These are phyloP conservation scores for Formica exsecta DNA, from an alignment of 1,140 invertebrate species.

Conservation along the genomic window DNA sequence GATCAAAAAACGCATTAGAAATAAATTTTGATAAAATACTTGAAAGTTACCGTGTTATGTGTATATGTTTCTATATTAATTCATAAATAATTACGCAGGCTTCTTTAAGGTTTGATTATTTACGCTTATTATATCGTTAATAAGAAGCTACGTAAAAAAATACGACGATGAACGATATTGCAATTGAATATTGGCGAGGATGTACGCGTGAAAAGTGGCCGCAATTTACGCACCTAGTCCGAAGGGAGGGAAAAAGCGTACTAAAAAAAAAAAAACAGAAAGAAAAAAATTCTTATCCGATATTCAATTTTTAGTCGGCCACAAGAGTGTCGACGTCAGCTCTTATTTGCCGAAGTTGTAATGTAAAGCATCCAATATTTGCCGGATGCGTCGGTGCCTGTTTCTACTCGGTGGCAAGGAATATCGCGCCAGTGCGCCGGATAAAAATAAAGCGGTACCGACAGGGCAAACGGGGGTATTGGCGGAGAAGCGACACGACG, in stretches of 20 bases:
- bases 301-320: slow-evolving; percentile 41
- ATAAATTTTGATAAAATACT: not conserved
- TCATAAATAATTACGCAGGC: not conserved
- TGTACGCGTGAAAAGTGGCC: not conserved
- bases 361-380: slow-evolving; percentile 47
- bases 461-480: slow-evolving; percentile 53
- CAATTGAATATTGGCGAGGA: not conserved
- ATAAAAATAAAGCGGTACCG: slow-evolving; percentile 64
- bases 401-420: slow-evolving; percentile 42
- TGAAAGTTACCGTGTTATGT: not conserved
- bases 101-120: not conserved
- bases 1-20: not conserved
- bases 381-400: slow-evolving; percentile 34
- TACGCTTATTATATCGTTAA: not conserved
- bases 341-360: slow-evolving; percentile 54
- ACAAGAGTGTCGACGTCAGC: slow-evolving; percentile 1
- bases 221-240: not conserved
- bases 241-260: not conserved
- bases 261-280: not conserved
- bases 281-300: slow-evolving; percentile 3
- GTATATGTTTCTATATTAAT: not conserved
- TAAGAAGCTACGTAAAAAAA: not conserved
- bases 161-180: not conserved
- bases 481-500: slow-evolving; percentile 21
- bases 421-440: slow-evolving; percentile 52